Base-by-base conservation (phyloP, 2,888 invertebrate genomes). In the Synergus itoensis region DNA sequence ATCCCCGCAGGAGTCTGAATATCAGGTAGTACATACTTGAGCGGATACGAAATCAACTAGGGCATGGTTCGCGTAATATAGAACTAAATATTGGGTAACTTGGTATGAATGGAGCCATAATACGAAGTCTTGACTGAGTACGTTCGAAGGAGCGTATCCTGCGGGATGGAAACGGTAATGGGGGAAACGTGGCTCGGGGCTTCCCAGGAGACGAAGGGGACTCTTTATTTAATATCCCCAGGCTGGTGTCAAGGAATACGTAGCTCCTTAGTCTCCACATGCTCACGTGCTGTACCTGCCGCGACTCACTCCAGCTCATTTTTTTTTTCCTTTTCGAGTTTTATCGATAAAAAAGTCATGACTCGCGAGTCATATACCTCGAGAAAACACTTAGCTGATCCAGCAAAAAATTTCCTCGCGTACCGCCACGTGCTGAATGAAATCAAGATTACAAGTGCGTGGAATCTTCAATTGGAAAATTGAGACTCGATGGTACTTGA, bases 61-160 rank as follows among this genome's bases (percentile, higher is more conserved):
- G 77, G 77, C 77, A 80, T 78, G 83, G 80, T 79, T 77, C 67
- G 76, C 69, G 80, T 84, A 86, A 88, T 88, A 85, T 82, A 82
- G 84, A 83, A 84, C 87, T 86, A 86, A 87, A 85, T 89, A 88
- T 87, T 87, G 86, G 84, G 86, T 86, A 89, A 89, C 86, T 89
- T 87, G 85, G 86, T 86, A 87, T 87, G 89, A 89, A 90, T 88
- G 84, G 84, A 86, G 84, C 82, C 85, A 81, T 89, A 88, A 89
- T 87, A 84, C 84, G 80, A 80, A 81, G 84, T 81, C 78, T 18
- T 76, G 80, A 84, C 36, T 76, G 80, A 84, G 40, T 80, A 82
- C 82, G 84, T 86, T 83, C 82, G 80, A 82, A 84, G 40, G 83
- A 85, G 82, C 80, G 78, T 82, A 77, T 82, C 80, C 82, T 80